These are phyloP conservation scores for Callipepla squamata DNA, from an alignment of 2,113 vertebrate species.

Conservation along the genomic window DNA sequence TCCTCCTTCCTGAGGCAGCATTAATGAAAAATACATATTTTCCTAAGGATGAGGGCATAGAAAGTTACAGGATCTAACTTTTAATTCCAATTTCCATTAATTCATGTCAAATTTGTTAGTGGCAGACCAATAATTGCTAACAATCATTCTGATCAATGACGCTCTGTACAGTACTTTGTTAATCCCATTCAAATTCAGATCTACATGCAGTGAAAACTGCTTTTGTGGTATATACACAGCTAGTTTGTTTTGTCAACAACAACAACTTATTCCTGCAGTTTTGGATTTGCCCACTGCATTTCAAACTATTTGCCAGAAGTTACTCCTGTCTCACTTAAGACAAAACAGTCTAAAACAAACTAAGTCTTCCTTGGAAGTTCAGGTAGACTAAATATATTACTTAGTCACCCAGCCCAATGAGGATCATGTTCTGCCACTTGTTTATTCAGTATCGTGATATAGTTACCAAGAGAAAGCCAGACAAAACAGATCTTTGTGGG, in stretches of 20 bases:
- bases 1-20: not conserved
- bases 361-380: not conserved
- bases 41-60: not conserved
- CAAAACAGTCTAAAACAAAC: not conserved
- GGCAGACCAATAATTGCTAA: not conserved
- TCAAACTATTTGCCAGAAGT: not conserved
- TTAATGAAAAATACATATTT: not conserved
- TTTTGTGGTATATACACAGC: fast-evolving
- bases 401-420: not conserved
- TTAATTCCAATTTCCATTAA: not conserved
- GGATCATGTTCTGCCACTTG: not conserved
- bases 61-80: not conserved
- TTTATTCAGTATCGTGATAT: not conserved
- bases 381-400: not conserved
- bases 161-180: not conserved
- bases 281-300: not conserved
- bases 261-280: not conserved
- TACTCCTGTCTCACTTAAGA: not conserved
- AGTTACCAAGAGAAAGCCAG: not conserved
- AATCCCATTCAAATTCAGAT: not conserved
- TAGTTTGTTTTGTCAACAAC: not conserved
- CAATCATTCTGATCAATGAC: not conserved
- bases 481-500: not conserved
- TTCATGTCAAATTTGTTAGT: not conserved
- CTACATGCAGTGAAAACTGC: not conserved